Evolutionary conservation across 1,140 invertebrate genomes (phyloP).

Genomic region (Psix sp.): DNA sequence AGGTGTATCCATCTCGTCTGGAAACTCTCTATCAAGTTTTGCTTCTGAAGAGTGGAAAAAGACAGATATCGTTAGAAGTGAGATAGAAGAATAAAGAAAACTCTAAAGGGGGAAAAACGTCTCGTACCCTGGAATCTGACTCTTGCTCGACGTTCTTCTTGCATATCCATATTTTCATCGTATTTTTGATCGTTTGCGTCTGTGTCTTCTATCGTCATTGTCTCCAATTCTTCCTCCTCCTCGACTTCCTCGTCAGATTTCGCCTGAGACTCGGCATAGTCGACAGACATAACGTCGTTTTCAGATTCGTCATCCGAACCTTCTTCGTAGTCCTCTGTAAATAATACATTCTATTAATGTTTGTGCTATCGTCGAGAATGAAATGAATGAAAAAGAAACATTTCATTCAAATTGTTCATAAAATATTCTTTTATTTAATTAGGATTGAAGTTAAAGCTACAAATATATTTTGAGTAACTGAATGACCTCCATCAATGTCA

Average conservation of each 20-base stretch:
- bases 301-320: constrained; percentile 69
- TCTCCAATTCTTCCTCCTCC: constrained; percentile 82
- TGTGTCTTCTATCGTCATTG: constrained; percentile 82
- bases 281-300: constrained; percentile 79
- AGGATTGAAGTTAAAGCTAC: no score
- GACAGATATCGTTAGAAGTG: constrained; percentile 25
- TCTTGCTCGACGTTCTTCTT: constrained; percentile 85
- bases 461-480: no score
- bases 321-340: constrained; percentile 47
- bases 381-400: no score
- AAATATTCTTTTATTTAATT: not conserved
- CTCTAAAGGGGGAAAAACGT: no score
- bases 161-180: constrained; percentile 84
- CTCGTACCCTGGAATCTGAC: constrained; percentile 84
- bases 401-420: no score
- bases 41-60: no score
- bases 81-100: no score
- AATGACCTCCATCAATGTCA: constrained; percentile 81
- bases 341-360: not conserved
- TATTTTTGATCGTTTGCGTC: constrained; percentile 80
- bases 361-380: no score
- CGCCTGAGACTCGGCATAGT: constrained; percentile 81
- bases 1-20: constrained; percentile 99
- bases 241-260: constrained; percentile 75
- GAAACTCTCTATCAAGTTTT: constrained; percentile 91